Evolutionary conservation across 2,113 vertebrate species (phyloP).

Genomic region (Delphinus delphis): DNA sequence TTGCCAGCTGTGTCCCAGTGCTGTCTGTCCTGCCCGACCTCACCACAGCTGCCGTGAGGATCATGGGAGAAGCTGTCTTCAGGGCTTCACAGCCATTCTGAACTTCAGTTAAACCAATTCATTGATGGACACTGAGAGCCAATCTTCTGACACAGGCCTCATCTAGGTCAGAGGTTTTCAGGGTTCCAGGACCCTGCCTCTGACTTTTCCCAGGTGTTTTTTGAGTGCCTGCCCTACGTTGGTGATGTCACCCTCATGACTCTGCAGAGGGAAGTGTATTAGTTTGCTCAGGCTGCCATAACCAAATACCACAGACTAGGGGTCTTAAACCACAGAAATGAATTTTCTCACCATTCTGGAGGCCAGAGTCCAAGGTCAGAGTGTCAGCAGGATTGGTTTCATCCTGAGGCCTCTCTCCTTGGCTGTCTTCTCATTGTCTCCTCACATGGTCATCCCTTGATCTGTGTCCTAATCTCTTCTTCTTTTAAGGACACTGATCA

Average conservation of each 20-base stretch:
- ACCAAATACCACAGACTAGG: neutral
- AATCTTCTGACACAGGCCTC: neutral
- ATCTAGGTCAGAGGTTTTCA: neutral
- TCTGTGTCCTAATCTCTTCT: neutral
- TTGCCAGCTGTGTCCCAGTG: neutral
- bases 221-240: neutral
- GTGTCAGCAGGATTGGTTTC: neutral
- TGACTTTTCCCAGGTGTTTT: neutral
- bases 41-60: neutral
- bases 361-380: neutral
- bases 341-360: neutral
- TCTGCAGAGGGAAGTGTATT: neutral
- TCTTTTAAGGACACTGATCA: neutral
- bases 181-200: neutral
- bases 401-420: neutral
- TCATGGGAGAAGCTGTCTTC: neutral
- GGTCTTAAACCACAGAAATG: neutral
- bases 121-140: neutral
- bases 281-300: neutral
- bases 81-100: neutral
- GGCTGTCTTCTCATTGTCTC: neutral
- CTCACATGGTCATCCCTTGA: neutral
- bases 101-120: neutral
- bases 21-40: neutral
- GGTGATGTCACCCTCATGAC: neutral